Conservation (phyloP, 1,140 invertebrate species). For the Teleogryllus occipitalis region DNA sequence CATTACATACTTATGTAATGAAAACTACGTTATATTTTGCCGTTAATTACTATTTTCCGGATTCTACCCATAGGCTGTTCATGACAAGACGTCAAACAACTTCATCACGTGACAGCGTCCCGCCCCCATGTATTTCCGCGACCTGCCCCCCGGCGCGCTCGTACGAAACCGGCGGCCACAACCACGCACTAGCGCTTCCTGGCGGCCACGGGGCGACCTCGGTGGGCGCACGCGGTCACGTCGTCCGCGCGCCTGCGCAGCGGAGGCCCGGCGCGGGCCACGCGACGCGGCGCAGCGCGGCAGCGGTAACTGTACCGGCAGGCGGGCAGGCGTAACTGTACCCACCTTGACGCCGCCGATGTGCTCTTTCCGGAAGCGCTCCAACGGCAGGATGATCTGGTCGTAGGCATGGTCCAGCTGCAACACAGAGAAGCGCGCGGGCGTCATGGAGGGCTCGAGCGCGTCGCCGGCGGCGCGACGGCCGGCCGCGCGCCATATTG, state of each 20-base stretch:
- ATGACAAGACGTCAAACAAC: too few species aligned
- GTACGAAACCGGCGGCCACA: background rate
- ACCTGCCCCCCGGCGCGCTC: background rate
- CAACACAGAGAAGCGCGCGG: slow-evolving; percentile 32
- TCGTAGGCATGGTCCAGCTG: slow-evolving; percentile 83
- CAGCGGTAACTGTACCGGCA: background rate
- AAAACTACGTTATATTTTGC: too few species aligned
- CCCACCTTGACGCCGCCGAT: slow-evolving; percentile 86
- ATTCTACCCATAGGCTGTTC: too few species aligned
- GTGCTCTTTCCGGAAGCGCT: slow-evolving; percentile 88
- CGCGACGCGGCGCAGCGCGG: too few species aligned
- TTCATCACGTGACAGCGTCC: too few species aligned
- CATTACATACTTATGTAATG: too few species aligned
- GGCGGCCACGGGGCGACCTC: background rate
- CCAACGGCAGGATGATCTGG: slow-evolving; percentile 84
- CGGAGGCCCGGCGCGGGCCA: background rate
- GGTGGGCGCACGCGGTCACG: too few species aligned
- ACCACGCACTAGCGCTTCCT: background rate
- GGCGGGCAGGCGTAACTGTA: background rate
- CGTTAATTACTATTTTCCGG: too few species aligned
- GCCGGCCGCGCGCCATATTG: too few species aligned
- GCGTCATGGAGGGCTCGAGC: too few species aligned
- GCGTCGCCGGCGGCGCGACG: too few species aligned
- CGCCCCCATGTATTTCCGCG: too few species aligned
- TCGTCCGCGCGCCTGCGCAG: background rate